Evolutionary conservation across 1,140 invertebrate genomes (phyloP), one percentile per base, ranked within the genome.

Genomic region (Gryllus bimaculatus): DNA sequence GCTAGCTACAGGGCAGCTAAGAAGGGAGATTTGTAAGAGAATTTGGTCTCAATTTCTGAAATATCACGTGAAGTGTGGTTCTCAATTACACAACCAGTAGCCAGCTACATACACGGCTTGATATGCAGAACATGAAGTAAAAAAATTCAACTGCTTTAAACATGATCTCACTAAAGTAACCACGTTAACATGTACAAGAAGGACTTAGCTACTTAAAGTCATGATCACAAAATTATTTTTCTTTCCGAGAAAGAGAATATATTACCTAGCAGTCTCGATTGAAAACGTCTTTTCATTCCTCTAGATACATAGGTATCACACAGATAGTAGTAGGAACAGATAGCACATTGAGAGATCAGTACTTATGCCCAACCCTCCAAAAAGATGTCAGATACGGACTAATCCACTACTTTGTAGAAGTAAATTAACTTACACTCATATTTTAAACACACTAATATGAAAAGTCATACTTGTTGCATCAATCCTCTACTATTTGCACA

Each of bases 81-180:
- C 26, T 39, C 26, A 66, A 66, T 10, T 66, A 66, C 54, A 66
- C 54, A 66, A 66, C 54, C 54, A 66, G 54, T 66, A 66, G 54
- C 54, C 54, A 66, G 54, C 54, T 66, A 66, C 54, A 66, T 66
- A 66, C 54, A 66, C 54, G 54, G 54, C 54, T 66, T 66, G 54
- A 66, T 66, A 66, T 66, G 54, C 54, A 66, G 54, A 66, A 66
- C 54, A 66, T 66, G 54, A 66, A 66, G 54, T 66, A 66, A 66
- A 66, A 39, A 66, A 66, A 66, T 66, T 66, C 54, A 66, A 66
- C 54, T 18, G 54, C 18, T 66, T 66, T 66, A 66, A 66, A 66
- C 54, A 66, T 66, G 10, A 18, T 18, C 10, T 66, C 18, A 66
- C 54, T 66, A 66, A 66, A 66, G 18, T 66, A 66, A 66, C 54